A percentile compares a stretch with the other conserved stretches of the same genome.
These are phyloP conservation scores for Sphenodon punctatus DNA, from an alignment of 2,797 vertebrate species.

Conservation along the genomic window DNA sequence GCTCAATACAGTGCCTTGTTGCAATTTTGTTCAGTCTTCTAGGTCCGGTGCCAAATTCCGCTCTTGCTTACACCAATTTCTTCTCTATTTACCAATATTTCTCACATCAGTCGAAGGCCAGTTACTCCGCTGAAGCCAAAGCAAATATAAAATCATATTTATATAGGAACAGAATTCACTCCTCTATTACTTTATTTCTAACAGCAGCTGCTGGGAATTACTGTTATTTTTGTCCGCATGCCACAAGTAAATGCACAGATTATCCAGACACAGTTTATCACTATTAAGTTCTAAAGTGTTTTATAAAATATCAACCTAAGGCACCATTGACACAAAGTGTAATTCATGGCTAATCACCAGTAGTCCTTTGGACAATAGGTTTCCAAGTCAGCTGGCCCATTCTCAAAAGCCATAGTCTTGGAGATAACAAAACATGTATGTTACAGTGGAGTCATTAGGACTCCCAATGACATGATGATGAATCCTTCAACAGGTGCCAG, in stretches of 20 bases:
- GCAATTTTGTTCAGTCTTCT: slow-evolving; percentile 42
- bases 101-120: slow-evolving; percentile 19
- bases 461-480: too few relatives aligned
- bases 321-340: slow-evolving; percentile 24
- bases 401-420: neutral
- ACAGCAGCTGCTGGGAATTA: slow-evolving; percentile 8
- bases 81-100: too few relatives aligned
- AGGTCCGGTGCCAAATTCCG: slow-evolving; percentile 49
- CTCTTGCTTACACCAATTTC: slow-evolving; percentile 51
- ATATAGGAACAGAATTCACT: slow-evolving; percentile 38
- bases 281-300: neutral
- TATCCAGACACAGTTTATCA: neutral
- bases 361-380: neutral
- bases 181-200: slow-evolving; percentile 48
- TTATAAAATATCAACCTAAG: neutral
- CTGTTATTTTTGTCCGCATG: slow-evolving; percentile 25
- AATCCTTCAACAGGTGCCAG: too few relatives aligned
- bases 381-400: neutral
- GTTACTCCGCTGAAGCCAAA: slow-evolving; percentile 43
- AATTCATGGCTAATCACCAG: neutral
- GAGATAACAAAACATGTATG: neutral
- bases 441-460: too few relatives aligned
- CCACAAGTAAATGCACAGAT: neutral
- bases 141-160: neutral
- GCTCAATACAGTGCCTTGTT: slow-evolving; percentile 45